Evolutionary conservation across 2,797 vertebrate species (phyloP).

Genomic region (Anguilla marmorata): DNA sequence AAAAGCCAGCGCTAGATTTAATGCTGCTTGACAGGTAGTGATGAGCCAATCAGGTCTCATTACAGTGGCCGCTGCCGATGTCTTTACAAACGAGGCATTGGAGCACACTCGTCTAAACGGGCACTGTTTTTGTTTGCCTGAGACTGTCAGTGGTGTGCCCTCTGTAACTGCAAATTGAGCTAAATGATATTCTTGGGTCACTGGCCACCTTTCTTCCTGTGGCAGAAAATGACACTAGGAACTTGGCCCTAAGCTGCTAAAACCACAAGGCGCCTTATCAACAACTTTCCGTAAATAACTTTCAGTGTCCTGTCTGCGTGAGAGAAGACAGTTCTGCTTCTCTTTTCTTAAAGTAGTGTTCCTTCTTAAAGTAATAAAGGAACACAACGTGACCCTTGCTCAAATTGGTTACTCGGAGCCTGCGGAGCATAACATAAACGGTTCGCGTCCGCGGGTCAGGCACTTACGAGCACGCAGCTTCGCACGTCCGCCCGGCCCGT

Average conservation of each 20-base stretch:
- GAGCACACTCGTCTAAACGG: neutral
- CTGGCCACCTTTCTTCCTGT: neutral
- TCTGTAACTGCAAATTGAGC: neutral
- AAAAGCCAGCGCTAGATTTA: neutral
- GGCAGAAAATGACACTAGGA: neutral
- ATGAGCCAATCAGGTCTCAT: neutral
- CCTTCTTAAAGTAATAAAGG: neutral
- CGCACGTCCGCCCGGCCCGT: neutral
- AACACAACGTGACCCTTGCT: neutral
- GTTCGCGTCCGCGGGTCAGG: neutral
- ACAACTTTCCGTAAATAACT: neutral
- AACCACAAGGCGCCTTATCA: neutral
- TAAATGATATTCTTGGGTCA: neutral
- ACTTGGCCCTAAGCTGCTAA: neutral
- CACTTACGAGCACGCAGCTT: neutral
- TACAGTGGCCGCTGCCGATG: neutral
- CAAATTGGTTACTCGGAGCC: neutral
- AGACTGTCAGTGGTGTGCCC: neutral
- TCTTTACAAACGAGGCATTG: neutral
- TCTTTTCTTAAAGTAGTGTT: neutral
- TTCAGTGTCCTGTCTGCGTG: neutral
- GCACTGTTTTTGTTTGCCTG: neutral
- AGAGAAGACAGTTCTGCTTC: neutral
- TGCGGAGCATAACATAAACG: neutral
- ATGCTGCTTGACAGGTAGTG: neutral